These are phyloP conservation scores for Austrolebias charrua DNA, from an alignment of 2,797 vertebrate genomes.

Conservation along the genomic window DNA sequence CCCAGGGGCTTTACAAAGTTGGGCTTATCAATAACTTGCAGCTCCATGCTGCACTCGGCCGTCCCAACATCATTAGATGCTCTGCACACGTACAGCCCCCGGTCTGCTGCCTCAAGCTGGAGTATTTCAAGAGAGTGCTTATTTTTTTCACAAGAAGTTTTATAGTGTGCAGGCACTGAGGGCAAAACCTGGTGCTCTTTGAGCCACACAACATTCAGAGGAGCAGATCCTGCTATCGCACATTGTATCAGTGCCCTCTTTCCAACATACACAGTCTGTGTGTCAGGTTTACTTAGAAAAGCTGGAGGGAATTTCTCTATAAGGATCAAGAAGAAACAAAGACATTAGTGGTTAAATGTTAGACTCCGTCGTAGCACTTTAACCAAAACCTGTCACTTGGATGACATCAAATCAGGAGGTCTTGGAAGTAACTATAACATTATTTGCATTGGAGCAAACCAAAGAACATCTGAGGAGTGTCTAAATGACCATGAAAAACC, in stretches of 20 bases:
- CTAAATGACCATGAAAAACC: neutral
- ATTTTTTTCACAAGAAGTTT: slow-evolving; percentile 80
- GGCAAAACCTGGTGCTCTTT: slow-evolving; percentile 80
- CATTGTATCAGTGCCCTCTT: slow-evolving; percentile 85
- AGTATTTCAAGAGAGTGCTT: slow-evolving; percentile 85
- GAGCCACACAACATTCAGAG: slow-evolving; percentile 85
- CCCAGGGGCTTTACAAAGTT: slow-evolving; percentile 84
- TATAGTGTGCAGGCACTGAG: slow-evolving; percentile 72
- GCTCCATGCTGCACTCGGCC: slow-evolving; percentile 83
- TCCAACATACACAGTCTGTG: slow-evolving; percentile 87
- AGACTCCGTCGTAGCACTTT: neutral
- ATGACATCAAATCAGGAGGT: slow-evolving; percentile 2
- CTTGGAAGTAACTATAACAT: neutral
- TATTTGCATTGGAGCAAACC: neutral
- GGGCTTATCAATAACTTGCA: slow-evolving; percentile 85
- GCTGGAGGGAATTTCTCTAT: slow-evolving; percentile 86
- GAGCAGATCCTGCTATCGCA: slow-evolving; percentile 84
- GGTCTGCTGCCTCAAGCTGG: slow-evolving; percentile 74
- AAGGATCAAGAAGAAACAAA: slow-evolving; percentile 56
- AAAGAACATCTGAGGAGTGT: neutral
- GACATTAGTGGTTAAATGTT: slow-evolving; percentile 50
- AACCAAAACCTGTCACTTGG: neutral
- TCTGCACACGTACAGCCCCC: slow-evolving; percentile 85
- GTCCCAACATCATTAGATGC: slow-evolving; percentile 86
- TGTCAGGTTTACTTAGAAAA: slow-evolving; percentile 87